Percentiles rank a stretch among this genome's conserved stretches.
Evolutionary conservation across 2,113 vertebrate genomes (phyloP).

Genomic region (Podocnemis expansa): DNA sequence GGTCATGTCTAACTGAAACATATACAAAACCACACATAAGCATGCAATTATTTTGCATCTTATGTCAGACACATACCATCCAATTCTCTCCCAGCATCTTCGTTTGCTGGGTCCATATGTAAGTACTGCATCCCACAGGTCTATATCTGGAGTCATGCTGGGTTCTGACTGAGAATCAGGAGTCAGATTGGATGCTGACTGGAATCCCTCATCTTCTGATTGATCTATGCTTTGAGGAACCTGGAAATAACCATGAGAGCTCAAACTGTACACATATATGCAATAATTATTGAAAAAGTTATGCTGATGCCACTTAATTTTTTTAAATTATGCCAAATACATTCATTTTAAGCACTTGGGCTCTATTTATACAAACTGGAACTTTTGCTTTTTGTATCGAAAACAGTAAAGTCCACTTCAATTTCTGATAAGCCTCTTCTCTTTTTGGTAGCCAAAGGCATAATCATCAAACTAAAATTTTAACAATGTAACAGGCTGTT

Average conservation of each 20-base stretch:
- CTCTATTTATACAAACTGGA: background rate
- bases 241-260: constrained; percentile 68
- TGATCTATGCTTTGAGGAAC: constrained; percentile 92
- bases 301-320: background rate
- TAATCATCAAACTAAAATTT: background rate
- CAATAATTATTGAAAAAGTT: background rate
- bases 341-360: background rate
- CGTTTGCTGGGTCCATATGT: constrained; percentile 87
- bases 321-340: background rate
- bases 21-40: background rate
- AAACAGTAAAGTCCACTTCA: background rate
- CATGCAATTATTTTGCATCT: fast-evolving
- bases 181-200: constrained; percentile 95
- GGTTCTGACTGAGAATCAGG: constrained; percentile 97
- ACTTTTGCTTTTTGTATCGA: background rate
- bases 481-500: fast-evolving
- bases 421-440: background rate
- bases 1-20: background rate
- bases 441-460: background rate
- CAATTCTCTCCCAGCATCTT: constrained; percentile 95
- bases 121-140: constrained; percentile 91
- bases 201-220: constrained; percentile 97
- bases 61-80: constrained; percentile 82
- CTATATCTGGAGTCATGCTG: constrained; percentile 86
- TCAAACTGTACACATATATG: background rate